These are phyloP conservation scores for Orthonevra nobilis DNA, from an alignment of 2,888 invertebrate species.

Conservation along the genomic window DNA sequence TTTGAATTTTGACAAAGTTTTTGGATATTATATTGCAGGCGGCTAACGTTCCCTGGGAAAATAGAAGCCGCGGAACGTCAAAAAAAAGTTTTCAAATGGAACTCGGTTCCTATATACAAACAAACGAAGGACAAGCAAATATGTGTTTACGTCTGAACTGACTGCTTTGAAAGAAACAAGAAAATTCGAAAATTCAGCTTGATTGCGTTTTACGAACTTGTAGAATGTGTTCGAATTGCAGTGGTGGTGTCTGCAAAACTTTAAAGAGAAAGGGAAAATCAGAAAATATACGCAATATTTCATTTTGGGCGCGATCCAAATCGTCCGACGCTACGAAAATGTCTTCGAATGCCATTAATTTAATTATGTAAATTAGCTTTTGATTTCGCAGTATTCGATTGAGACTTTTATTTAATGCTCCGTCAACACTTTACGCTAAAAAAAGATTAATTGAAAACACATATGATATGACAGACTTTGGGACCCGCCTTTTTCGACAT, in stretches of 20 bases:
- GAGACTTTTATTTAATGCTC: too few species aligned
- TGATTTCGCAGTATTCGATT: too few species aligned
- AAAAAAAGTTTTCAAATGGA: neutral
- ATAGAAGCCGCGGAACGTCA: neutral
- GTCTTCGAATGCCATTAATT: too few species aligned
- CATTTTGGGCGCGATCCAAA: constrained; percentile 41
- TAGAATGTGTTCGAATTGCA: constrained; percentile 21
- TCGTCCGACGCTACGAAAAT: constrained; percentile 10
- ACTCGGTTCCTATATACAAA: neutral
- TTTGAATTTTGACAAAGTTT: constrained; percentile 41
- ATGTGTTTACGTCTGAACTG: neutral
- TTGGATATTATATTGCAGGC: constrained; percentile 62
- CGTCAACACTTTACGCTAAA: too few species aligned
- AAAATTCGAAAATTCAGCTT: neutral
- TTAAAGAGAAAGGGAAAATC: neutral
- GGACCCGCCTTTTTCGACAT: too few species aligned
- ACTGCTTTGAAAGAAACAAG: neutral
- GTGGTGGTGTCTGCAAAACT: constrained; percentile 26
- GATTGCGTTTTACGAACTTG: constrained; percentile 48
- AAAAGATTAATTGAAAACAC: too few species aligned
- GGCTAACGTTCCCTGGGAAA: constrained; percentile 6
- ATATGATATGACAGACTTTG: too few species aligned
- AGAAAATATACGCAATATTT: constrained; percentile 11
- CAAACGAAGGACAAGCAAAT: constrained; percentile 14
- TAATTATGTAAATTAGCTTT: too few species aligned